Conservation (phyloP, 2,888 invertebrate genomes). For the Agriopis leucophaearia region DNA sequence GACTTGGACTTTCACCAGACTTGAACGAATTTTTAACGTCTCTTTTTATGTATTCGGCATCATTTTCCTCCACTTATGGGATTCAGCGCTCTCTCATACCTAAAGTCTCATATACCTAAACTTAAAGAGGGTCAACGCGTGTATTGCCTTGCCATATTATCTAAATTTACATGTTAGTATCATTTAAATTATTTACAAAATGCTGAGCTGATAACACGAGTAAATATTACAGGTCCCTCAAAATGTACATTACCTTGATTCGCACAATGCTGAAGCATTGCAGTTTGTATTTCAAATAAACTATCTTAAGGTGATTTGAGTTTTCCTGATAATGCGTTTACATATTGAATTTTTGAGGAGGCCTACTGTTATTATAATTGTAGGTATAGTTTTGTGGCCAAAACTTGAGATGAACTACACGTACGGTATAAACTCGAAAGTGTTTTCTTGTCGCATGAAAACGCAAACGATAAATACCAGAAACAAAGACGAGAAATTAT, state of each 20-base stretch:
- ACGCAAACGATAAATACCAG: background rate
- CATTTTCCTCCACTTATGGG: slow-evolving; percentile 8
- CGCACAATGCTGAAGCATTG: slow-evolving; percentile 32
- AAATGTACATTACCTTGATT: slow-evolving; percentile 43
- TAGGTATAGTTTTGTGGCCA: background rate
- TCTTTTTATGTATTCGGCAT: slow-evolving; percentile 4
- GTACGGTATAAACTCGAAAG: background rate
- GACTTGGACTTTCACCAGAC: slow-evolving; percentile 20
- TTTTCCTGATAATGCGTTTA: slow-evolving; percentile 38
- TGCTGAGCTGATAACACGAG: slow-evolving; percentile 33
- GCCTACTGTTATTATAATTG: background rate
- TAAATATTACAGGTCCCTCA: slow-evolving; percentile 39
- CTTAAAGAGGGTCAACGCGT: background rate
- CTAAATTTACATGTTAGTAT: slow-evolving; percentile 21
- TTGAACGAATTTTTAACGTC: slow-evolving; percentile 9
- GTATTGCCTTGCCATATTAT: slow-evolving; percentile 26
- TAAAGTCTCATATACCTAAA: too few species aligned
- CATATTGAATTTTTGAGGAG: slow-evolving; percentile 15
- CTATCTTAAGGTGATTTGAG: slow-evolving; percentile 31
- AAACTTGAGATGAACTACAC: background rate
- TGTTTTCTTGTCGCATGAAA: background rate
- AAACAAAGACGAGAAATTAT: slow-evolving; percentile 42
- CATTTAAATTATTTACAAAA: slow-evolving; percentile 26
- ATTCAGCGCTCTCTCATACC: background rate
- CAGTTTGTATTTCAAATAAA: slow-evolving; percentile 44